Base-by-base conservation (phyloP, 1,140 invertebrate species). In the Ditylenchus dipsaci region DNA sequence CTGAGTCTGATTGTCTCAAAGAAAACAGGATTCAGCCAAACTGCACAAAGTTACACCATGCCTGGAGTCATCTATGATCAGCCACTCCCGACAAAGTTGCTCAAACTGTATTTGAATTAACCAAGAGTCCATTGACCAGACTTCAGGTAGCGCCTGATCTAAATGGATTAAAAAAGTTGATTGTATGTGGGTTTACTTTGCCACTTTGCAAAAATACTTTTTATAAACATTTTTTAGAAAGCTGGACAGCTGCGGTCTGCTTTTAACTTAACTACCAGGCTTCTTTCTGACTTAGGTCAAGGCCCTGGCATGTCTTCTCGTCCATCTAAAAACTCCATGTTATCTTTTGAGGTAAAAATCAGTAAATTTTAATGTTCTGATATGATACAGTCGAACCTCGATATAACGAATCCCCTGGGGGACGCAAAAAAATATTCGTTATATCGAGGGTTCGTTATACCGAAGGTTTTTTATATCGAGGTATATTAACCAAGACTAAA, bases 261-360 rank as follows among this genome's bases (percentile, higher is more conserved):
- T 1, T 67, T 69, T 43, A 72, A 13, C 53, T 19, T 69, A 13
- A 72, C 68, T 38, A 69, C 68, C 9, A 73, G 26, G 15, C 45
- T 69, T 13, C 26, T 69, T 19, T 72, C 11, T 19, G 59, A 33
- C 15, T 17, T 69, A n/a, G 68, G 49, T 13, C 68, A 69, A 1
- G 68, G 68, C 0, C 8, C 38, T 15, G 42, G 42, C 30, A 68
- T 69, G 67, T 11, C 64, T 27, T 30, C 42, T 53, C 65, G 65
- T 19, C 68, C 65, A 21, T 73, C 67, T 27, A 68, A 73, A 43
- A 68, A 68, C 29, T 42, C 60, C 0, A 19, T 27, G 27, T 26
- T 68, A n/a, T 47, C 65, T 27, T 68, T 68, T 29, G 67, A 68
- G 67, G 67, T 68, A 42, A 69, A 19, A 13, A 13, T 56, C n/a